These are phyloP conservation scores for Leptocoma aspasia DNA, from an alignment of 2,113 vertebrate genomes.

Conservation along the genomic window DNA sequence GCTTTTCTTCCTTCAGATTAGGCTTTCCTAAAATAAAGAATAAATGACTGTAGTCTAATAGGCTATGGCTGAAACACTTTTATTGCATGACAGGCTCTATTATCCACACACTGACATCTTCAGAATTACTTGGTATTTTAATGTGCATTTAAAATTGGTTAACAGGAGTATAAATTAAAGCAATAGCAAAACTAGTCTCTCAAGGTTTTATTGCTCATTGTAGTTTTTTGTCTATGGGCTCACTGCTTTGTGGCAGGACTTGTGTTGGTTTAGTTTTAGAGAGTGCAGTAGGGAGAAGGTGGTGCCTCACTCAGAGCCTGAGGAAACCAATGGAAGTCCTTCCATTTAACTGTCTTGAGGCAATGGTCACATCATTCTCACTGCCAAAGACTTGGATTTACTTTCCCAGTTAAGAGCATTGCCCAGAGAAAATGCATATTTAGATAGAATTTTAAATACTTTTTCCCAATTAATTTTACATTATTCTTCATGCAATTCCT, in stretches of 20 bases:
- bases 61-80: background rate
- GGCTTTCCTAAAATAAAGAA: constrained; percentile 2
- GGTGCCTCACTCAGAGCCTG: background rate
- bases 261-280: background rate
- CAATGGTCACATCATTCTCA: background rate
- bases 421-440: background rate
- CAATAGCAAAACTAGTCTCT: constrained; percentile 3
- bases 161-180: constrained; percentile 54
- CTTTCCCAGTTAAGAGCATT: background rate
- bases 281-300: background rate
- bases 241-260: background rate
- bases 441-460: background rate
- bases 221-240: constrained; percentile 28
- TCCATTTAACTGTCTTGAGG: background rate
- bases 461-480: background rate
- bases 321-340: background rate
- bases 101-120: constrained; percentile 19
- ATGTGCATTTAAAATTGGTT: constrained; percentile 46
- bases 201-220: constrained; percentile 19
- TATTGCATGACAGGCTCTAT: background rate
- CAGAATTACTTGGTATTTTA: constrained; percentile 30
- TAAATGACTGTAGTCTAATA: constrained; percentile 13
- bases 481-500: background rate
- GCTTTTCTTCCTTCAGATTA: background rate
- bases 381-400: background rate